These are phyloP conservation scores for Danaus melanippus DNA, from an alignment of 1,140 invertebrate genomes.

Conservation along the genomic window DNA sequence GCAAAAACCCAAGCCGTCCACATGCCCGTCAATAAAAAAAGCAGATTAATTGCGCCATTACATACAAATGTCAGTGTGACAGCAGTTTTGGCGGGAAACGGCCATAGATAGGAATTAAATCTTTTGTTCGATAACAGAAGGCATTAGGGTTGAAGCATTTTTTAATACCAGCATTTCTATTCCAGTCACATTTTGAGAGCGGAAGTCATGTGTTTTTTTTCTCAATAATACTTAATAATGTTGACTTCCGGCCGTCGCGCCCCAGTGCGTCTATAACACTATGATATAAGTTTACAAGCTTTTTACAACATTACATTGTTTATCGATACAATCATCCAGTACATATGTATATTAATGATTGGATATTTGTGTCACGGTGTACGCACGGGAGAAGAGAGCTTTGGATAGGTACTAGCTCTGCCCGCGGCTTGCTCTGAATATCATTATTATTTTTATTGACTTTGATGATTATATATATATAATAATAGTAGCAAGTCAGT, in stretches of 20 bases:
- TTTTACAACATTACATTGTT: background rate
- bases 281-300: background rate
- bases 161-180: constrained; percentile 28
- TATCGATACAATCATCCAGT: constrained; percentile 1
- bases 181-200: constrained; percentile 22
- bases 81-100: constrained; percentile 18
- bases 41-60: constrained; percentile 20
- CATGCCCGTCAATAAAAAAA: constrained; percentile 8
- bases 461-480: too few relatives aligned
- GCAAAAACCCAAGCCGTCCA: background rate
- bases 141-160: constrained; percentile 15
- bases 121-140: constrained; percentile 17
- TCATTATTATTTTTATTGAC: too few relatives aligned
- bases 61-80: constrained; percentile 25
- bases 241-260: constrained; percentile 17
- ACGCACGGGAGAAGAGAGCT: background rate
- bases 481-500: too few relatives aligned
- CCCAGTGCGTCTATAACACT: constrained; percentile 2
- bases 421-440: too few relatives aligned
- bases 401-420: too few relatives aligned
- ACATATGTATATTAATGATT: background rate
- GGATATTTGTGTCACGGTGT: constrained; percentile 1
- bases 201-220: constrained; percentile 20
- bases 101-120: constrained; percentile 27
- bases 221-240: constrained; percentile 7